Evolutionary conservation across 2,113 vertebrate species (phyloP), one percentile per base, ranked within the genome.

Genomic region (Promerops cafer): DNA sequence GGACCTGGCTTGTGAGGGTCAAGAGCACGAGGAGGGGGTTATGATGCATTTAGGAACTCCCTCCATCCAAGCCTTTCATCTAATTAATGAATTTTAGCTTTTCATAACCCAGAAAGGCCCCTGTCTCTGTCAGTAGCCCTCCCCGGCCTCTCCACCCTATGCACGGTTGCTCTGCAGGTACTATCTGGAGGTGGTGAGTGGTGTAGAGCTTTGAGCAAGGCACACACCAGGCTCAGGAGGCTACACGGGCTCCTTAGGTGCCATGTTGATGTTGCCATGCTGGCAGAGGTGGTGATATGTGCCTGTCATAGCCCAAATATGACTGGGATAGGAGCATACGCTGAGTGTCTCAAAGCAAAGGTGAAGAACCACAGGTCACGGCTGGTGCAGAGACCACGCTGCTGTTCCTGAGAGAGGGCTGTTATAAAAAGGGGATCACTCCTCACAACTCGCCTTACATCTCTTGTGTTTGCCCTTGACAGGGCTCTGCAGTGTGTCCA

Each of bases 261-360:
- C 2, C 2, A 13, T 22, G 14, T 11, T 35, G 71, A 30, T 68
- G 35, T 33, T 68, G 71, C 33, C 40, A 26, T 18, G 7, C 24
- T 56, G 23, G 60, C 44, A 59, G 66, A 50, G 52, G 24, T 0
- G 4, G 40, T 56, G 72, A 13, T 42, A 44, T 0, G 0, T 64
- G 39, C 35, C 85, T 93, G 68, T 33, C 1, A 1, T 11, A 20
- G 59, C 19, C 52, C 0, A 0, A 4, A 26, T 19, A 4, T 8
- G 9, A 11, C 76, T 45, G 47, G 80, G 18, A 16, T 39, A 30
- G 61, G 33, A 75, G 22, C 53, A 45, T 11, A 3, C 1, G 0
- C 4, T 35, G 52, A 21, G 13, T 71, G 12, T 63, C 52, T 85
- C 18, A 60, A 27, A 64, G 49, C 4, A 1, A 19, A 42, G 27